Conservation (phyloP, 2,888 invertebrate genomes). For the Patella pellucida region DNA sequence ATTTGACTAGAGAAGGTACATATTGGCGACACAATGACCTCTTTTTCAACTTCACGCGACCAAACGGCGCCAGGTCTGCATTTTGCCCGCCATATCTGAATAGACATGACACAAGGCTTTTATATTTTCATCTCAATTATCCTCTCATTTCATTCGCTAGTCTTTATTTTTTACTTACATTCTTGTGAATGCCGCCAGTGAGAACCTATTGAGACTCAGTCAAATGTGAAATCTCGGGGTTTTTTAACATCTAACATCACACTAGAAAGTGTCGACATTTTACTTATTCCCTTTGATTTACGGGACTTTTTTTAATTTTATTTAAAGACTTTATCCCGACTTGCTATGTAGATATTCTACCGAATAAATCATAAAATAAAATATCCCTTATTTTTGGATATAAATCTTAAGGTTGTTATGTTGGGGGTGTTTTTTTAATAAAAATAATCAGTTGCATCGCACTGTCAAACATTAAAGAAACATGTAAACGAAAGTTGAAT, state of each 20-base stretch:
- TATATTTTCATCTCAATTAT: conserved; percentile 8
- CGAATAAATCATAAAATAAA: no score
- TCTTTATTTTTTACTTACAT: conserved; percentile 9
- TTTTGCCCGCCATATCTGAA: conserved; percentile 7
- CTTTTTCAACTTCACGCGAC: conserved; percentile 11
- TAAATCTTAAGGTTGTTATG: no score
- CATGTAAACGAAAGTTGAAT: no score
- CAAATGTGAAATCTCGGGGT: conserved; percentile 17
- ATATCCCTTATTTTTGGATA: no score
- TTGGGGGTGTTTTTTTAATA: no score
- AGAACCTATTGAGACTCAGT: conserved; percentile 11
- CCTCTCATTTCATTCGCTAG: not conserved
- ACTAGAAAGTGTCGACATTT: not conserved
- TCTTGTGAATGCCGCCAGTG: not conserved
- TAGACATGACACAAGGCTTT: not conserved
- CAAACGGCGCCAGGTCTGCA: not conserved
- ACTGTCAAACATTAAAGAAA: no score
- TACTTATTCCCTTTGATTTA: not conserved
- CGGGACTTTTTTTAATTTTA: not conserved
- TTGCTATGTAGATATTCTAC: no score
- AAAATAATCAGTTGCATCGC: no score
- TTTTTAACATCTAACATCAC: conserved; percentile 2
- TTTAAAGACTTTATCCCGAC: no score
- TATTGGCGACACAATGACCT: conserved; percentile 5
- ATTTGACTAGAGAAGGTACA: conserved; percentile 5